A percentile compares a stretch with the other conserved stretches of the same genome.
Evolutionary conservation across 2,113 vertebrate genomes (phyloP).

Genomic region (Diphyllodes magnificus): DNA sequence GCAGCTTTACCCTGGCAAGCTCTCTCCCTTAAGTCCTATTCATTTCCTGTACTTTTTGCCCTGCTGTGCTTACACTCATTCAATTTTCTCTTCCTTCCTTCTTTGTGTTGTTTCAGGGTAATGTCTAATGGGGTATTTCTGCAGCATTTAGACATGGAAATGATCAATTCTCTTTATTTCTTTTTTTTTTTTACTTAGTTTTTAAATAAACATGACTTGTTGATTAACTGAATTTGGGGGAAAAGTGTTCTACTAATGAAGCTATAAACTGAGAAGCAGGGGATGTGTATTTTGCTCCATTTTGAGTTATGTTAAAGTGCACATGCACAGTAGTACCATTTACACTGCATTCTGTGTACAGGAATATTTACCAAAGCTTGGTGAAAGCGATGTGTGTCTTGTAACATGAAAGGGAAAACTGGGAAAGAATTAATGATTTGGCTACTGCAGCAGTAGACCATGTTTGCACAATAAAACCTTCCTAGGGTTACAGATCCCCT

Average conservation of each 20-base stretch:
- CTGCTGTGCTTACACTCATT: neutral
- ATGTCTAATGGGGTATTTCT: neutral
- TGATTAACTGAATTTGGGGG: neutral
- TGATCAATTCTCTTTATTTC: neutral
- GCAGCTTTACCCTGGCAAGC: neutral
- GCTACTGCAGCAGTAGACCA: neutral
- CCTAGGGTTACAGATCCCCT: neutral
- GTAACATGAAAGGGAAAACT: neutral
- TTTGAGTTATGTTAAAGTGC: neutral
- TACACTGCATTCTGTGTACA: neutral
- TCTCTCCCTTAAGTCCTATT: neutral
- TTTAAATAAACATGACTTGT: neutral
- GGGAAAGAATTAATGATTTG: neutral
- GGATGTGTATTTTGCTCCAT: neutral
- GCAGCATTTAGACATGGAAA: neutral
- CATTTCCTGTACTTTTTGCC: neutral
- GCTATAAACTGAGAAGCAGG: neutral
- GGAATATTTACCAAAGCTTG: neutral
- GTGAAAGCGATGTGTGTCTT: neutral
- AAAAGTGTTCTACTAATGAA: neutral
- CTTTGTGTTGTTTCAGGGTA: neutral
- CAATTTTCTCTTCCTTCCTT: neutral
- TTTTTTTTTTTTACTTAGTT: neutral
- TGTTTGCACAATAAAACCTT: neutral
- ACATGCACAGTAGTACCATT: neutral